A percentile compares a stretch with the other conserved stretches of the same genome.
Conservation (phyloP, 2,888 invertebrate species). For the Ectobius pallidus region DNA sequence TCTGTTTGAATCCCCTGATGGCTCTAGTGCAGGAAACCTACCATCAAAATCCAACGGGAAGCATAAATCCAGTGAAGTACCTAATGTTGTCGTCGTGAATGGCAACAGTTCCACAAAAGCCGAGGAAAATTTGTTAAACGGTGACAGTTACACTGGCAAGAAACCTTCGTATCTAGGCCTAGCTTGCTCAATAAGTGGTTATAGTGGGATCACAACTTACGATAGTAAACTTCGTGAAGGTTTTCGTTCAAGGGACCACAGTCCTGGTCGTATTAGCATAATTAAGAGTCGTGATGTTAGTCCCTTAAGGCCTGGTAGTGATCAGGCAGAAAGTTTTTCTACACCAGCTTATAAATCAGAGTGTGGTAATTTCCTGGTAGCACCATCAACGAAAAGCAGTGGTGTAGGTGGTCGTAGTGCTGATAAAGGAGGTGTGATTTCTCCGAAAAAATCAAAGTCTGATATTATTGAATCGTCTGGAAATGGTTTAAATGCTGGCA, state of each 20-base stretch:
- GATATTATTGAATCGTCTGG: background rate
- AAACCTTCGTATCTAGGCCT: conserved; percentile 88
- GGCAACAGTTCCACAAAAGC: background rate
- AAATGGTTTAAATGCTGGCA: background rate
- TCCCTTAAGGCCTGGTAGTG: conserved; percentile 41
- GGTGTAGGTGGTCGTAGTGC: background rate
- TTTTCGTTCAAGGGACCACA: conserved; percentile 53
- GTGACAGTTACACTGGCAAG: conserved; percentile 54
- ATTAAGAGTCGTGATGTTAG: conserved; percentile 45
- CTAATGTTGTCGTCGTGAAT: conserved; percentile 22
- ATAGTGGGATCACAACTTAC: conserved; percentile 85
- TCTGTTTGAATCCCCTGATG: conserved; percentile 45
- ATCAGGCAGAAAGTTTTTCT: conserved; percentile 4
- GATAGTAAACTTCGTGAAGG: conserved; percentile 80
- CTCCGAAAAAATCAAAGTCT: background rate
- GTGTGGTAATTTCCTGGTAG: conserved; percentile 36
- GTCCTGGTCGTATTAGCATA: conserved; percentile 45
- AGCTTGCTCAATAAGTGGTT: conserved; percentile 90
- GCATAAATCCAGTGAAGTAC: conserved; percentile 9
- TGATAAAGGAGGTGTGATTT: background rate
- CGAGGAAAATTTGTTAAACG: conserved; percentile 20
- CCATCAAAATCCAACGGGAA: background rate
- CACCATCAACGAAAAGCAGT: conserved; percentile 7
- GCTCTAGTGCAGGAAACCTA: background rate
- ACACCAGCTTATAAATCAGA: conserved; percentile 23